phyloP scores from a whole-genome alignment of 2,113 vertebrate species.

The Dascyllus trimaculatus region DNA sequence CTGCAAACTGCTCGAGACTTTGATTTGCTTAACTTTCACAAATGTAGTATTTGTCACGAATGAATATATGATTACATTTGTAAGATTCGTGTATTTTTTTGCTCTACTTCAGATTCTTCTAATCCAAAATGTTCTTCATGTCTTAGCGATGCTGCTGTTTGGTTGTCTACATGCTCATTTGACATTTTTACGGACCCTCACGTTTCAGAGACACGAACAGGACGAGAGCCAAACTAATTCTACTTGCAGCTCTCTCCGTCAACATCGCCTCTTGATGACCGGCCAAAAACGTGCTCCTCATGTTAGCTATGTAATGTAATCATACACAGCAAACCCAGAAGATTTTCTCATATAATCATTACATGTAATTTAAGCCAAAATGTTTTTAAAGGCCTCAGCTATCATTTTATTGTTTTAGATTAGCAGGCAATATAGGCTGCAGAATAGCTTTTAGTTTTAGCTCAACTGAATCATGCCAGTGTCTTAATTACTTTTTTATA shows the following conservation, averaged over 20 bases:
- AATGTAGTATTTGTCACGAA: neutral
- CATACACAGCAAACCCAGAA: conserved; percentile 18
- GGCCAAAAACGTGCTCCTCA: conserved; percentile 63
- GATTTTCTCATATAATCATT: conserved; percentile 11
- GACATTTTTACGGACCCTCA: conserved; percentile 41
- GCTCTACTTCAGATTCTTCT: conserved; percentile 29
- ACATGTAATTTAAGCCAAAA: conserved; percentile 1
- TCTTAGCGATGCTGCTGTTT: conserved; percentile 35
- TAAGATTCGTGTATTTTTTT: conserved; percentile 7
- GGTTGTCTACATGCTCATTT: conserved; percentile 15
- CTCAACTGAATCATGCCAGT: neutral
- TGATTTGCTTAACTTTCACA: neutral
- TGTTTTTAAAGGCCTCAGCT: neutral
- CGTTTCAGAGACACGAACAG: conserved; percentile 50
- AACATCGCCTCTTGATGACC: conserved; percentile 53
- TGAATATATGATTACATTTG: neutral
- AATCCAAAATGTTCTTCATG: conserved; percentile 62
- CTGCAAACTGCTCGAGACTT: neutral
- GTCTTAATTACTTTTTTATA: neutral
- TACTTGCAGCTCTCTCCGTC: conserved; percentile 37
- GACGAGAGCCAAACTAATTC: conserved; percentile 61
- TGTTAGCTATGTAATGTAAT: conserved; percentile 20
- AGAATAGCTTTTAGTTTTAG: no score
- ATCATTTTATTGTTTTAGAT: neutral
- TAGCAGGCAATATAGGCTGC: neutral